Percentiles rank a stretch among this genome's conserved stretches.
Evolutionary conservation across 2,888 invertebrate genomes (phyloP).

Genomic region (Tholera decimalis): DNA sequence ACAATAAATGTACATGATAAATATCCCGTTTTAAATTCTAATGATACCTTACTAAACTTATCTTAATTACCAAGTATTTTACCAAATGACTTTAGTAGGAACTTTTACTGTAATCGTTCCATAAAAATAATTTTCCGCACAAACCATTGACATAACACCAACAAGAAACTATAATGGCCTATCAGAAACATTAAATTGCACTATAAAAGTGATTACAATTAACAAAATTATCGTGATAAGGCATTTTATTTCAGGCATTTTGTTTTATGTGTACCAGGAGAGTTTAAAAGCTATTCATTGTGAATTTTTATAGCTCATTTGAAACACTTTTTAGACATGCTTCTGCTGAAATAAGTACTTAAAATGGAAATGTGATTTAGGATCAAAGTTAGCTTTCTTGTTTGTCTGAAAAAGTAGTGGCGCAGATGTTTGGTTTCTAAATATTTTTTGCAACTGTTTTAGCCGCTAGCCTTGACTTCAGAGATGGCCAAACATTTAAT

Average conservation of each 20-base stretch:
- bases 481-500: neutral
- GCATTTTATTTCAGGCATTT: slow-evolving; percentile 65
- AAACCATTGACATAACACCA: neutral
- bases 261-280: slow-evolving; percentile 66
- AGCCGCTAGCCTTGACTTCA: neutral
- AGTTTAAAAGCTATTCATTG: slow-evolving; percentile 62
- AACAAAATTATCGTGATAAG: slow-evolving; percentile 67
- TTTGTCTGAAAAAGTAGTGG: slow-evolving; percentile 36
- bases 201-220: slow-evolving; percentile 58
- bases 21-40: too few relatives aligned
- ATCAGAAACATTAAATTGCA: slow-evolving; percentile 7
- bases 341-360: slow-evolving; percentile 40
- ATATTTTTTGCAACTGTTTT: slow-evolving; percentile 5
- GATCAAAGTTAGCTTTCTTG: slow-evolving; percentile 30
- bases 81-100: neutral
- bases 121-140: slow-evolving; percentile 11
- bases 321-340: slow-evolving; percentile 45
- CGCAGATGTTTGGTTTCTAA: slow-evolving; percentile 25
- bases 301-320: slow-evolving; percentile 68
- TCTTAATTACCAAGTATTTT: neutral
- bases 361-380: slow-evolving; percentile 54
- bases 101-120: neutral
- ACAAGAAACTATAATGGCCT: neutral
- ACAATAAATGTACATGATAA: too few relatives aligned
- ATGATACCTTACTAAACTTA: too few relatives aligned